Base-by-base conservation (phyloP, 2,888 invertebrate genomes). In the Carabus problematicus region DNA sequence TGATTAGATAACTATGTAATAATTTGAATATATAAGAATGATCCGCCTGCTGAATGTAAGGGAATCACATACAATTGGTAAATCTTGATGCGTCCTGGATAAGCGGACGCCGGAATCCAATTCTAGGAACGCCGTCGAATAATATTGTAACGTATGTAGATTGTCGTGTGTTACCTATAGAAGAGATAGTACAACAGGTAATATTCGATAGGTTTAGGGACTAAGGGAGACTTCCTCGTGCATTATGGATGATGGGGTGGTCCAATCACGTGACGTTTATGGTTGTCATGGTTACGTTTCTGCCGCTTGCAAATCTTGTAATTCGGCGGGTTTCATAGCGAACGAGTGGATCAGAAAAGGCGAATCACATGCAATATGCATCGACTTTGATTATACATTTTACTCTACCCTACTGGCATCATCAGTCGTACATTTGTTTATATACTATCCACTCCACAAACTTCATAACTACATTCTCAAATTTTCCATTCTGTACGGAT, bases 351-450 rank as follows among this genome's bases (percentile, higher is more conserved):
- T 58, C 64, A 64, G 71, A 70, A 70, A 69, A 69, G 71, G 62
- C 71, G 71, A 71, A 71, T 71, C 71, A 71, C 70, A 71, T 71
- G 71, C 69, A 70, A 60, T 54, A 64, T 41, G 62, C 49, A 70
- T 67, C 67, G 19, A 29, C 42, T 58, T 47, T 58, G 63, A 70
- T 52, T 58, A 39, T 18, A 14, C 4, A 39, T 40, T 52, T 49
- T 61, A 19, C 47, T 9, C 45, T 62, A 12, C 19, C 45, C 29
- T 29, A 29, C 29, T 6, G 29, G 29, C 29, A 29, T 29, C 29
- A 29, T 29, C 29, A 29, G 29, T 6, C 6, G 3, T 3, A 29
- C 6, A 29, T 29, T 29, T 29, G 6, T 29, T 29, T 29, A 29
- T 29, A 29, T 29, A 29, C 6, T 29, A 29, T 29, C 29, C 29